Base-by-base conservation (phyloP, 37 sponge, comb jelly and placozoan genomes). In the Diacarnus erythraeanus region DNA sequence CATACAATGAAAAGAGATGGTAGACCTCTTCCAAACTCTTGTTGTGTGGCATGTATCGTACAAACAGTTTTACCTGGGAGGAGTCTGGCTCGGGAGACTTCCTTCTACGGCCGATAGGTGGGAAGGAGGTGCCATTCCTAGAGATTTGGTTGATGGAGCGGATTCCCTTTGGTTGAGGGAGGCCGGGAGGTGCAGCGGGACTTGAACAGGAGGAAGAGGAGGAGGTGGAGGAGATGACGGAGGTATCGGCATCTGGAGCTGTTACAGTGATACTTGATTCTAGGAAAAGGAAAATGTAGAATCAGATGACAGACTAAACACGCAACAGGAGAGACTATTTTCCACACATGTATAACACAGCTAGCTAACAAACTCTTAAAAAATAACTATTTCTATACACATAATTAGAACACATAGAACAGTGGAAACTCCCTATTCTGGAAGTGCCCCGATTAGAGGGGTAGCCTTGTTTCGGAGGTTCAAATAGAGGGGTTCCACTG, bases 11-110 rank as follows among this genome's bases (percentile, higher is more conserved):
- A 37, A 76, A 76, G 26, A 76, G 40, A 25, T 56, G 38, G 21
- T 57, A 36, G 38, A 57, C 77, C 22, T 59, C 54, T n/a, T 76
- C 77, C 34, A 57, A 18, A 23, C 40, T 76, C 41, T 30, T 57
- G 63, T 33, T 37, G 63, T 60, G 77, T 3, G 77, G 61, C 77
- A 76, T 76, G 77, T 76, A 38, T 5, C 22, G 21, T 27, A 76
- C 63, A 60, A 60, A 76, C 23, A 76, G 34, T 58, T 76, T 76
- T 36, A 76, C 63, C 77, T 76, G 77, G 29, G 41, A 35, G 15
- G 41, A 40, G 71, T 71, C 71, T 35, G 71, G 42, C 22, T 71
- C 71, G 1, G 42, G 71, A 42, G 71, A 39, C 42, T 42, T 71
- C 71, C 42, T 71, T 15, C 42, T 15, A 39, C 71, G 41, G 4